phyloP scores from a whole-genome alignment of 2,797 vertebrate genomes.

The Rallus crepitans region DNA sequence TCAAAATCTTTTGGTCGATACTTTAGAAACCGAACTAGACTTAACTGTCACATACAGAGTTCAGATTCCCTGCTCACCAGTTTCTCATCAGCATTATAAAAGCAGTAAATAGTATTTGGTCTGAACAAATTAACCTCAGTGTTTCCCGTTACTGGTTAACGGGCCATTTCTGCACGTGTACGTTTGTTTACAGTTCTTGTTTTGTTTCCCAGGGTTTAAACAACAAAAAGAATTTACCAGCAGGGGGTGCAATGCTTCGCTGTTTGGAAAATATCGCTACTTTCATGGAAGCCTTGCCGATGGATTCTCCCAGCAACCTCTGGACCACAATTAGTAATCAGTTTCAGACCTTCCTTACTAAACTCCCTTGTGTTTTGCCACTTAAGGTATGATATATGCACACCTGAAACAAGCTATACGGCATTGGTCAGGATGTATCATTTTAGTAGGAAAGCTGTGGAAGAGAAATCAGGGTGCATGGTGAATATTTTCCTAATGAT shows the following conservation, averaged over 20 bases:
- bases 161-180: background rate
- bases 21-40: background rate
- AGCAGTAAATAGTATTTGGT: background rate
- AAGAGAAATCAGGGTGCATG: background rate
- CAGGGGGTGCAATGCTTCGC: slow-evolving; percentile 96
- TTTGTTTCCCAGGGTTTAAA: slow-evolving; percentile 90
- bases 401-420: background rate
- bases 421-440: background rate
- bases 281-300: slow-evolving; percentile 99
- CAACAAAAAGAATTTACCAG: slow-evolving; percentile 97
- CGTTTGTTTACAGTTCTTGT: background rate
- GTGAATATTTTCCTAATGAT: background rate
- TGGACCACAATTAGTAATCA: slow-evolving; percentile 99
- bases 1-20: background rate
- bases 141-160: background rate
- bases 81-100: background rate
- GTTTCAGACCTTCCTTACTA: slow-evolving; percentile 97
- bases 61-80: background rate
- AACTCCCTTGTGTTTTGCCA: slow-evolving; percentile 94
- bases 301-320: slow-evolving; percentile 98
- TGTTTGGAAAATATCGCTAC: slow-evolving; percentile 97
- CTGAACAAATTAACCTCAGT: background rate
- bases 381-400: slow-evolving; percentile 87
- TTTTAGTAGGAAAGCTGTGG: background rate
- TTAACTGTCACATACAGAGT: background rate